phyloP scores from a whole-genome alignment of 2,797 vertebrate genomes.

The Neostethus bicornis region DNA sequence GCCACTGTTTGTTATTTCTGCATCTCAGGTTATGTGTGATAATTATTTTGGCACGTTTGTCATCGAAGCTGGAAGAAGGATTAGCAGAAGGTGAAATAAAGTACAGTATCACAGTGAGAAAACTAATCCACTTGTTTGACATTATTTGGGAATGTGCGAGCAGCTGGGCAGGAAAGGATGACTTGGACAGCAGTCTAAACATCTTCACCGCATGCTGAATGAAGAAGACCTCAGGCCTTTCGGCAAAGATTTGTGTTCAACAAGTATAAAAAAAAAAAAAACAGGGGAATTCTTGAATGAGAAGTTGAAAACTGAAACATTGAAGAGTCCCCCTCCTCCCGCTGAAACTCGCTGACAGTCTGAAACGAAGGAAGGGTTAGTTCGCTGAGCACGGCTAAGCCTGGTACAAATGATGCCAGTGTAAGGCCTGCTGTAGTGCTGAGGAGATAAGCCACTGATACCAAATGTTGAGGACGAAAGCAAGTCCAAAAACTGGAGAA shows the following conservation, averaged over 20 bases:
- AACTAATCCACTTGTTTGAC: conserved; percentile 50
- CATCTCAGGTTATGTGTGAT: conserved; percentile 70
- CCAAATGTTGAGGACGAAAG: conserved; percentile 70
- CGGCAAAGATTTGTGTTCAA: conserved; percentile 39
- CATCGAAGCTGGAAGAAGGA: conserved; percentile 57
- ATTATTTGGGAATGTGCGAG: conserved; percentile 50
- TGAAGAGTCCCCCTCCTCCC: conserved; percentile 53
- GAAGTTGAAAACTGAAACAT: conserved; percentile 73
- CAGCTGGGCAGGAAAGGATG: conserved; percentile 46
- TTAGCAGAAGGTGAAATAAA: conserved; percentile 63
- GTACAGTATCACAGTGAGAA: conserved; percentile 72
- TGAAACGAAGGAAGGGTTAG: conserved; percentile 74
- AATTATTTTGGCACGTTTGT: conserved; percentile 35
- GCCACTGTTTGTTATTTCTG: conserved; percentile 69
- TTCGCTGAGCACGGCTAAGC: conserved; percentile 77
- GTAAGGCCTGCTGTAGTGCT: conserved; percentile 79
- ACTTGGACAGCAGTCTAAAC: conserved; percentile 64
- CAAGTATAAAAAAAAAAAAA: conserved; percentile 51
- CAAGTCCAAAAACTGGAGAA: conserved; percentile 65
- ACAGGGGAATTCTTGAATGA: conserved; percentile 64
- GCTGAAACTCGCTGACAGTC: conserved; percentile 72
- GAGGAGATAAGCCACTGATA: conserved; percentile 78
- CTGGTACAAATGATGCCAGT: conserved; percentile 80
- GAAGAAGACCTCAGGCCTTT: conserved; percentile 53
- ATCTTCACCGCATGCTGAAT: conserved; percentile 40